Base-by-base conservation (phyloP, 2,888 invertebrate genomes). In the Ctenicera cuprea region DNA sequence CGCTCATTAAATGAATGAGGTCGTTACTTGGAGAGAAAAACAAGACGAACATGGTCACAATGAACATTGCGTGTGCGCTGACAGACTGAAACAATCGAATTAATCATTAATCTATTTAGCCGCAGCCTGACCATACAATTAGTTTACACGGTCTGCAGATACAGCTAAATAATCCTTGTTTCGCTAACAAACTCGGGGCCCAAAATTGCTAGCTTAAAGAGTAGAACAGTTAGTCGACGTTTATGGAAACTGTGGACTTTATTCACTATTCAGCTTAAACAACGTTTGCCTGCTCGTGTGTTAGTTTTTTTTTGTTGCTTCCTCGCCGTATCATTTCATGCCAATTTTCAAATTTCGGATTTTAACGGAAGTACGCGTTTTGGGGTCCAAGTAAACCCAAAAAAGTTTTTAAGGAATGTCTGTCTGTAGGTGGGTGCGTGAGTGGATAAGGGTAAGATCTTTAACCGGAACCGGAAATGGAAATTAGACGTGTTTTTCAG, bases 91-190 rank as follows among this genome's bases (percentile, higher is more conserved):
- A 79, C 78, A 78, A 79, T 79, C 77, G 77, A 79, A 78, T 79
- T 76, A 78, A 79, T 79, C 77, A 77, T 74, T 79, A 79, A 79
- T 78, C 78, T 78, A 77, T 78, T 79, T 78, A 78, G 68, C 70
- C 76, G 72, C 73, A 74, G 69, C 71, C 78, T 76, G 76, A 76
- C 76, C 79, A 38, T 70, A 76, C 77, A 79, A 79, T 77, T 79
- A 77, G 77, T 77, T 79, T 79, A 77, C 74, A 75, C 52, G 66
- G 66, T 73, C 63, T 72, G 71, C 75, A 73, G 76, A 75, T 72
- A 73, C 73, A 71, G 71, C 63, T 45, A 73, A 70, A 75, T 45
- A 45, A 57, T 54, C 52, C 66, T 20, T 18, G 12, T 61, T 16
- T 61, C 41, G 18, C 33, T 33, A 57, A 33, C 57, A 30, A 57